Evolutionary conservation across 1,140 invertebrate genomes (phyloP).

Genomic region (Propsilocerus akamusi): DNA sequence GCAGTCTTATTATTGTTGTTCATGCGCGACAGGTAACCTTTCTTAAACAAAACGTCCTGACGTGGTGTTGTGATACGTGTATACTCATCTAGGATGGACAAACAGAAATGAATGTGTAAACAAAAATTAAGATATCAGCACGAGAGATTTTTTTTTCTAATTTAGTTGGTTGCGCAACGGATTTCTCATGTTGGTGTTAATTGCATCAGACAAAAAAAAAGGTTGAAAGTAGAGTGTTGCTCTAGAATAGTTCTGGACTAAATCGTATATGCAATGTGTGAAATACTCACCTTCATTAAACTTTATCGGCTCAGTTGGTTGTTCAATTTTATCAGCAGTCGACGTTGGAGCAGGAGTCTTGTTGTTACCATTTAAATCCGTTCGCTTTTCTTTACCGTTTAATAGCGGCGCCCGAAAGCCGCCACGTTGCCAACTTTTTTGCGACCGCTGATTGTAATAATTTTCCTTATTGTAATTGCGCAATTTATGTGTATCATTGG

Average conservation of each 20-base stretch:
- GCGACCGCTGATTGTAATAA: background rate
- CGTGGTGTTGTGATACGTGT: slow-evolving; percentile 48
- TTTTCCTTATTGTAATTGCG: background rate
- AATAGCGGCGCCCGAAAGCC: background rate
- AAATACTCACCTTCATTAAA: slow-evolving; percentile 1
- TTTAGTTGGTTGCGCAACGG: too few species aligned
- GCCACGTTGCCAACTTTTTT: background rate
- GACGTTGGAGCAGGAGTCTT: background rate
- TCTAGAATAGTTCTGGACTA: too few species aligned
- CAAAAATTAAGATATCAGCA: too few species aligned
- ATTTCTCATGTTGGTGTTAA: background rate
- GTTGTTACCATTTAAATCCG: background rate
- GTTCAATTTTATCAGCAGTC: background rate
- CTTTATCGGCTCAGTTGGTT: background rate
- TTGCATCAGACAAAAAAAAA: background rate
- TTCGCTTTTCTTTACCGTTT: background rate
- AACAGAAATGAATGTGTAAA: too few species aligned
- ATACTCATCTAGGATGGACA: slow-evolving; percentile 40
- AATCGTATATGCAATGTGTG: too few species aligned
- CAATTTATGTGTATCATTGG: background rate
- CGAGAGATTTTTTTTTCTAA: too few species aligned
- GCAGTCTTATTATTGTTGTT: slow-evolving; percentile 24
- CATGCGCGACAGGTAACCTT: slow-evolving; percentile 42
- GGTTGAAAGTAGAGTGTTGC: background rate
- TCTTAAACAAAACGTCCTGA: slow-evolving; percentile 53